phyloP scores from a whole-genome alignment of 92 coral and sea anemone genomes.

The Zoanthus sociatus region DNA sequence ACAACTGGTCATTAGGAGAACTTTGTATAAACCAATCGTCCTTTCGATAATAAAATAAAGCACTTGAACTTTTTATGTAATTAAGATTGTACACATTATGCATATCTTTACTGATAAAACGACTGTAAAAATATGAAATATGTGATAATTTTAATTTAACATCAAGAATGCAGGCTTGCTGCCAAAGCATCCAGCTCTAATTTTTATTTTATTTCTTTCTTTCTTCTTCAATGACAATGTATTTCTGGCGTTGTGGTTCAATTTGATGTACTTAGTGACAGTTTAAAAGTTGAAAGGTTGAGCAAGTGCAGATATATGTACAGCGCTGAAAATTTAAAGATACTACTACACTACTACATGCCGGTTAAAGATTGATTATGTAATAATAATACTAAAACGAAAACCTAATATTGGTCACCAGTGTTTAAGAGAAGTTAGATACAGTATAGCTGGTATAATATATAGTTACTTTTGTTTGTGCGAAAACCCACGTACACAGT shows the following conservation, averaged over 20 bases:
- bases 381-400: neutral
- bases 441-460: neutral
- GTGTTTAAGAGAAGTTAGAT: neutral
- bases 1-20: too few species aligned
- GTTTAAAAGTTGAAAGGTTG: neutral
- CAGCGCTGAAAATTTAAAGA: too few species aligned
- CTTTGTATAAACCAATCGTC: too few species aligned
- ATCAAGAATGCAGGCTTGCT: neutral
- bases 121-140: neutral
- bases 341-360: neutral
- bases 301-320: neutral
- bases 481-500: neutral
- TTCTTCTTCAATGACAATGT: too few species aligned
- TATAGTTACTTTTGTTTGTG: neutral
- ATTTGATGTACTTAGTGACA: neutral
- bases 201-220: too few species aligned
- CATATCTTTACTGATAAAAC: neutral
- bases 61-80: too few species aligned
- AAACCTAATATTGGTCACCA: neutral
- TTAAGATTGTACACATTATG: conserved; percentile 29
- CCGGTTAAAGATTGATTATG: neutral
- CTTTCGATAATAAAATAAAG: too few species aligned
- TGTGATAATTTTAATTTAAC: neutral
- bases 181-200: too few species aligned
- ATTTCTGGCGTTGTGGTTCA: too few species aligned